Percentiles rank a stretch among this genome's conserved stretches.
phyloP scores from a whole-genome alignment of 2,113 vertebrate genomes.

The Poeciliopsis prolifica region DNA sequence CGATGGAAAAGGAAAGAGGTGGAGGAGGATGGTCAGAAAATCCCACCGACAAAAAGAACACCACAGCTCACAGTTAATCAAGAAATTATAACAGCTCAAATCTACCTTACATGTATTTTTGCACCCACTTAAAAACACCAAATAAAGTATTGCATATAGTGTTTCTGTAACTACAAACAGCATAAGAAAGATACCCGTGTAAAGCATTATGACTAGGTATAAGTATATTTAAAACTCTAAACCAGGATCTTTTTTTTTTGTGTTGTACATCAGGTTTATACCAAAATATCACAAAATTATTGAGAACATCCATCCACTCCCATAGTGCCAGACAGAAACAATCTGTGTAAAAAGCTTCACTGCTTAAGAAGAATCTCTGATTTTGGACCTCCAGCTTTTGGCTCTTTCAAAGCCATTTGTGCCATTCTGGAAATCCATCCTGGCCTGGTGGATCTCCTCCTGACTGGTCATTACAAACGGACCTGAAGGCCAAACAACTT shows the following conservation, averaged over 20 bases:
- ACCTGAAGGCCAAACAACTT: slow-evolving; percentile 65
- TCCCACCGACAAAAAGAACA: not conserved
- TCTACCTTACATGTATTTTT: not conserved
- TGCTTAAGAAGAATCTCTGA: slow-evolving; percentile 48
- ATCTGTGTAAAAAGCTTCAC: not conserved
- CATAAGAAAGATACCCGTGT: not conserved
- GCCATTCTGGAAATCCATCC: slow-evolving; percentile 74
- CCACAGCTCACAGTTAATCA: not conserved
- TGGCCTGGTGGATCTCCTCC: slow-evolving; percentile 81
- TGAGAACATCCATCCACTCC: too few relatives aligned
- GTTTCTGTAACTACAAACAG: not conserved
- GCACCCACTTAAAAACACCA: not conserved
- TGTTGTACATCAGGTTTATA: too few relatives aligned
- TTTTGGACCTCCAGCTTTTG: slow-evolving; percentile 81
- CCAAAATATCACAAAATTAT: too few relatives aligned
- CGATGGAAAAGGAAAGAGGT: not conserved
- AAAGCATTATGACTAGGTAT: not conserved
- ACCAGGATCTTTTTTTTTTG: not conserved
- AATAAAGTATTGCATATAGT: not conserved
- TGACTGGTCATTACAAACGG: slow-evolving; percentile 84
- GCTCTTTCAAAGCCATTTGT: slow-evolving; percentile 84
- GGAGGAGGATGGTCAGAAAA: not conserved
- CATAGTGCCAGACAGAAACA: not conserved
- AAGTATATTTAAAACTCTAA: not conserved
- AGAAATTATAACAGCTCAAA: not conserved